Evolutionary conservation across 2,797 vertebrate species (phyloP), one percentile per base, ranked within the genome.

Genomic region (Alcedo quadribrachys): DNA sequence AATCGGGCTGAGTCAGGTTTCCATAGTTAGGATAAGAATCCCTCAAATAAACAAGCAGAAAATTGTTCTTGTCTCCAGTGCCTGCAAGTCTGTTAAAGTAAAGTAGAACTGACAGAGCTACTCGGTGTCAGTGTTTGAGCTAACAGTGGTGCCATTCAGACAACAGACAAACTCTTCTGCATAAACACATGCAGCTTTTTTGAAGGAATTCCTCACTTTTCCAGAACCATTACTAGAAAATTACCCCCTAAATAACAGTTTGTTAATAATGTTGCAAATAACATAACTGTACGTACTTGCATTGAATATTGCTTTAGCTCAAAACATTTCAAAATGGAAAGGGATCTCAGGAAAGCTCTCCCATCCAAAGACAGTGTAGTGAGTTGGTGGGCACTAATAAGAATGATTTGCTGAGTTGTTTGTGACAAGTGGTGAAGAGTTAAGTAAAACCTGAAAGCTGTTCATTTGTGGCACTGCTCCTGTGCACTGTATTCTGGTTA

Each of bases 41-140:
- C 35, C 67, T 94, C 92, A 87, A 92, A 88, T 88, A 95, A 96
- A 97, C 53, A 92, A 86, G 87, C 81, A 93, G 94, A 95, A 95
- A 93, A 94, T 90, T 75, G 22, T 75, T 68, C 35, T 67, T 86
- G 14, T 93, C 69, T 73, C 75, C 0, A 70, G 83, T 94, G 93
- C 85, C 91, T 87, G 40, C 43, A 48, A 80, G 84, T 94, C 90
- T 91, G 89, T 91, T 87, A 88, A 92, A 93, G 76, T 48, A 71
- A 92, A 96, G 92, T 16, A 70, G 93, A 92, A 90, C 81, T 4
- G 50, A 94, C 82, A 81, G 74, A 91, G 75, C 69, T 89, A 20
- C 63, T 74, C 67, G 58, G 60, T 67, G 57, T 70, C 81, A 19
- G 2, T 81, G 42, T 73, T 81, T 76, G 92, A 78, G 48, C 74